Evolutionary conservation across 1,140 invertebrate genomes (phyloP).

Genomic region (Pomacea maculata): DNA sequence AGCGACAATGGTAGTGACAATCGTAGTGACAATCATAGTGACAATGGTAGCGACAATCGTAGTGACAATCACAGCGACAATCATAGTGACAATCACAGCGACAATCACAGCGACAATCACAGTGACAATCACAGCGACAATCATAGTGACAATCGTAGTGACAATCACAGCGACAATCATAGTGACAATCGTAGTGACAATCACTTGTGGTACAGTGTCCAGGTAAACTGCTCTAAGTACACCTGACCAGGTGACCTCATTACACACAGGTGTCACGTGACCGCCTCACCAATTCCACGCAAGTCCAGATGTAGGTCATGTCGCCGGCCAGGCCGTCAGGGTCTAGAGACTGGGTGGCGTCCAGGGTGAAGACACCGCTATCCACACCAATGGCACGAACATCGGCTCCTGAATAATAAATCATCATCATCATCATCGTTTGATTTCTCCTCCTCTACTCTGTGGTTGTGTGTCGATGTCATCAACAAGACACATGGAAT

Average conservation of each 20-base stretch:
- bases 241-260: too few species aligned
- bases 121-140: not conserved
- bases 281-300: not conserved
- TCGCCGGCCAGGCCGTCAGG: conserved; percentile 9
- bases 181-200: too few species aligned
- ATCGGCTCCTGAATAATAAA: not conserved
- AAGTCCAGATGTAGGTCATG: conserved; percentile 15
- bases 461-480: too few species aligned
- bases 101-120: not conserved
- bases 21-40: not conserved
- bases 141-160: not conserved
- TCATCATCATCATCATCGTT: too few species aligned
- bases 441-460: too few species aligned
- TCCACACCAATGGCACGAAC: conserved; percentile 12
- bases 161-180: too few species aligned
- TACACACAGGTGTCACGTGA: too few species aligned
- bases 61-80: too few species aligned
- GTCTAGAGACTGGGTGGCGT: conserved; percentile 12
- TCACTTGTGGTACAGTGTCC: too few species aligned
- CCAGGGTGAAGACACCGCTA: conserved; percentile 7
- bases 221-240: too few species aligned
- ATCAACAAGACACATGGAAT: too few species aligned
- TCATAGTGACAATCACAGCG: not conserved
- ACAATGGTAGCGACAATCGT: not conserved
- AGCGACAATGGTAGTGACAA: not conserved